Base-by-base conservation (phyloP, 2,797 vertebrate genomes). In the Tauraco hartlaubi region DNA sequence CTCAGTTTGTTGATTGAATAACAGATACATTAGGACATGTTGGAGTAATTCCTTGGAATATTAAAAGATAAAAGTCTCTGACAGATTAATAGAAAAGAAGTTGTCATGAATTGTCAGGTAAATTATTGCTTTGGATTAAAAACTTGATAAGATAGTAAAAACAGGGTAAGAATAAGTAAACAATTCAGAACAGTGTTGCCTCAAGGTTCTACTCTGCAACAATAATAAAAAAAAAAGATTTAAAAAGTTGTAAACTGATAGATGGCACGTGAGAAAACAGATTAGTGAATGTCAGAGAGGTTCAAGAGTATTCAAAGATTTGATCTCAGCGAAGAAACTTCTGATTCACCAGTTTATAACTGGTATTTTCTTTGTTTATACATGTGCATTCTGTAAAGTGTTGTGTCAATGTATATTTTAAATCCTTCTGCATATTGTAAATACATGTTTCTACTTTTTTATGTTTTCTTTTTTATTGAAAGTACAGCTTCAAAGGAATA, bases 101-200 rank as follows among this genome's bases (percentile, higher is more conserved):
- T 58, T 83, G 75, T 49, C 71, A 15, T 39, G 56, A 82, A 93
- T 73, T 85, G 80, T 76, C 87, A 92, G 80, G 49, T 89, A 92
- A 93, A 93, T 85, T 85, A 94, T 82, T 87, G 52, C 61, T 95
- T 91, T 87, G 84, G 77, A 89, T 94, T 87, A 71, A 44, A 73
- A 93, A 77, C 21, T 63, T 41, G 90, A 92, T 94, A 95, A 92
- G 71, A 69, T 52, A 43, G 33, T 66, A 82, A 66, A 91, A 72
- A 46, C 52, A 68, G 61, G 10, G 26, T 71, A 85, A 69, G 35
- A 73, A 72, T 90, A 84, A 90, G 66, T 84, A 91, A 91, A 82
- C 74, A 92, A 54, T 96, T 93, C 61, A 83, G 41, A 87, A 3
- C 15, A 64, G 52, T 25, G 41, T 56, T 93, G 71, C 88, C 81